Evolutionary conservation across 64 coral and sea anemone species (phyloP), one percentile per base, ranked within the genome.

Genomic region (Acropora tenuis): DNA sequence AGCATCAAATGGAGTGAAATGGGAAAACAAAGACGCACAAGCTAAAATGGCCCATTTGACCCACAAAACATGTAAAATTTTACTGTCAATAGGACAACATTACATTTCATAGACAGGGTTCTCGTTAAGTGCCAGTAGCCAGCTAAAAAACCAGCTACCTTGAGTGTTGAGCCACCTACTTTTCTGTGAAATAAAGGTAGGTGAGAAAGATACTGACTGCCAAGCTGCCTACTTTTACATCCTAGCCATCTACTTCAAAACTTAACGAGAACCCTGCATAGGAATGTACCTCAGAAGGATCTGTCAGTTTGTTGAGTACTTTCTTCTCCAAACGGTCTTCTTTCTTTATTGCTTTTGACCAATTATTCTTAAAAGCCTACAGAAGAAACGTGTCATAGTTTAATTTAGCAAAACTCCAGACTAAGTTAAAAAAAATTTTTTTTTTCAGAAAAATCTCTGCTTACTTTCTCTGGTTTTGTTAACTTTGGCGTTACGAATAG

Each of bases 261-360:
- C 52, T 8, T 55, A 10, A 8, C 6, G 52, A 55, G 10, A 10
- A 55, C 52, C 10, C 10, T 55, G 52, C 52, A 55, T 12, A 43
- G 71, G 17, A 74, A 8, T 84, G 79, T 87, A 92, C 90, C 90
- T 92, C 78, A 67, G 30, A 75, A 20, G 90, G 90, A 50, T 78
- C 79, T 13, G 58, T 92, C 30, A 92, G 65, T 12, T 87, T 92
- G 16, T 44, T 10, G 41, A 92, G 55, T 15, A 45, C 45, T 86
- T 75, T 42, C 48, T 92, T 84, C 78, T 92, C 90, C 4, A 77
- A 47, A 5, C 60, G 3, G 53, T 92, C 72, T 3, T 87, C 46
- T 66, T 60, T 86, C 53, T 41, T 47, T n/a, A 87, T 79, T 49
- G 45, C 10, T 5, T 92, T 61, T 50, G 18, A 7, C 90, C 90